A percentile compares a stretch with the other conserved stretches of the same genome.
phyloP scores from a whole-genome alignment of 2,113 vertebrate species.

The Entomyzon cyanotis region DNA sequence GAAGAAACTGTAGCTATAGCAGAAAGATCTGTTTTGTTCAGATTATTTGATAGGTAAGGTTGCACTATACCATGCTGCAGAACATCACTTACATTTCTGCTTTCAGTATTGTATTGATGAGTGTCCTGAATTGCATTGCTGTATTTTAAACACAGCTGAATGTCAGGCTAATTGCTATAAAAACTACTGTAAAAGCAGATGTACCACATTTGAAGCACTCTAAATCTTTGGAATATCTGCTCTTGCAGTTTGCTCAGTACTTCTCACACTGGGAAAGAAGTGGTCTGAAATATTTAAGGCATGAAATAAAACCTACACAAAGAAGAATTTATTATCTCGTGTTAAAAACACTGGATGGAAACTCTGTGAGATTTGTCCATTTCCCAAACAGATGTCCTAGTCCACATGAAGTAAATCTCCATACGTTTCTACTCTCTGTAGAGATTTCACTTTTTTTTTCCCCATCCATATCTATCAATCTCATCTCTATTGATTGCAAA shows the following conservation, averaged over 20 bases:
- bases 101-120: not conserved
- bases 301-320: not conserved
- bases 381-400: not conserved
- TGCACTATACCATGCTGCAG: not conserved
- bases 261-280: not conserved
- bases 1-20: not conserved
- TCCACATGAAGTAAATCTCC: not conserved
- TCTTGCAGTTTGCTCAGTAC: not conserved
- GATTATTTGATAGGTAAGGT: not conserved
- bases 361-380: not conserved
- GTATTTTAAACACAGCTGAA: not conserved
- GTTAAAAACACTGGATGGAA: not conserved
- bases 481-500: not conserved
- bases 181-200: not conserved
- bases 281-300: not conserved
- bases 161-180: not conserved
- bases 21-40: not conserved
- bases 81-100: not conserved
- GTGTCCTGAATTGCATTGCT: not conserved
- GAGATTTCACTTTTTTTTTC: no score
- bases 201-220: not conserved
- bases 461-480: not conserved
- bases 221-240: not conserved
- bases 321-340: not conserved
- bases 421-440: not conserved